These are phyloP conservation scores for Manis pentadactyla DNA, from an alignment of 2,797 vertebrate species.

Conservation along the genomic window DNA sequence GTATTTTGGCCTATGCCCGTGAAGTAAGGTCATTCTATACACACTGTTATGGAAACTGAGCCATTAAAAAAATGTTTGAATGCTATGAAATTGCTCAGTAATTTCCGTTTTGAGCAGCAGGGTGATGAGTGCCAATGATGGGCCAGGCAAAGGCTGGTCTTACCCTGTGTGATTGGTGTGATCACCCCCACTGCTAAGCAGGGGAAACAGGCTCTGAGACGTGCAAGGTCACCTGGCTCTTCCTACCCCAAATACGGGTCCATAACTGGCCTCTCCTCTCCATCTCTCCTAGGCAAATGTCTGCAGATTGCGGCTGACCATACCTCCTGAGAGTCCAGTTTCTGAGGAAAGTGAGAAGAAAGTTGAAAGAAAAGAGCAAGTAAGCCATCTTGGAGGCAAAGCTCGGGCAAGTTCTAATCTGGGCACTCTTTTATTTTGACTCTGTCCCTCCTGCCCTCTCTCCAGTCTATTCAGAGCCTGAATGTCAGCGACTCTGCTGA, in stretches of 20 bases:
- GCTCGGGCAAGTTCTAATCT: background rate
- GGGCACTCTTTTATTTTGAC: background rate
- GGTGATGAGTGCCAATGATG: background rate
- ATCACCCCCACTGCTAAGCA: background rate
- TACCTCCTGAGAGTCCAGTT: slow-evolving; percentile 88
- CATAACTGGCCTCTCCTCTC: background rate
- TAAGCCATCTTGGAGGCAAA: slow-evolving; percentile 85
- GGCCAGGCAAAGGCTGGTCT: background rate
- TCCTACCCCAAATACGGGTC: background rate
- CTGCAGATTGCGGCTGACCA: slow-evolving; percentile 93
- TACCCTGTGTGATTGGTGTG: background rate
- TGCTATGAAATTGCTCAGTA: background rate
- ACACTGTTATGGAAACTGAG: background rate
- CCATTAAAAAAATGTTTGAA: background rate
- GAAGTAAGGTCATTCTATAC: background rate
- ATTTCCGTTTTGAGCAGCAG: background rate
- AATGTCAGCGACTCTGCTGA: background rate
- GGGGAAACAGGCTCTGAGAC: background rate
- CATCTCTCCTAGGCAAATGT: slow-evolving; percentile 89
- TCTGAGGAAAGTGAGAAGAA: slow-evolving; percentile 85
- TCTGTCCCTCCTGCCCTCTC: rapidly evolving
- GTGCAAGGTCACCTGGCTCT: background rate
- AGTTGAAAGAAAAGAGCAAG: slow-evolving; percentile 86
- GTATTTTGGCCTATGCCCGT: background rate
- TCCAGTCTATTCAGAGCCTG: background rate